phyloP scores from a whole-genome alignment of 2,888 invertebrate genomes.

The Lithosia quadra region DNA sequence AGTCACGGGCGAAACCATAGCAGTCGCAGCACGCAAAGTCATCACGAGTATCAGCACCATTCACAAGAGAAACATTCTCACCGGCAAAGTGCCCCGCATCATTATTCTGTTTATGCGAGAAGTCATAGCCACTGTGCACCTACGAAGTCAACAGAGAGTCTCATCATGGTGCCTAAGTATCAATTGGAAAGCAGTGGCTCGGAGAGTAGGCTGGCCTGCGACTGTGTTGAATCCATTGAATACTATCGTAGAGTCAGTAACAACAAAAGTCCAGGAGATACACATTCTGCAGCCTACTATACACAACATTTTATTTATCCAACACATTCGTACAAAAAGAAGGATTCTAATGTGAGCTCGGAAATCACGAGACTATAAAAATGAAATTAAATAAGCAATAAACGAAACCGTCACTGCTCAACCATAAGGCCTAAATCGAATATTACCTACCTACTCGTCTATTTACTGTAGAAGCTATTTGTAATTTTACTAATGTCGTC shows the following conservation, averaged over 20 bases:
- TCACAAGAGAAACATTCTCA: conserved; percentile 78
- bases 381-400: conserved; percentile 41
- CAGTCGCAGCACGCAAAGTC: conserved; percentile 87
- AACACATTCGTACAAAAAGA: conserved; percentile 81
- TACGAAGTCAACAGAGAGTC: conserved; percentile 94
- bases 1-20: conserved; percentile 86
- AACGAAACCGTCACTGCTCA: conserved; percentile 58
- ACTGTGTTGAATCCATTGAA: conserved; percentile 87
- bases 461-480: conserved; percentile 38
- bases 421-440: conserved; percentile 51
- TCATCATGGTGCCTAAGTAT: conserved; percentile 90
- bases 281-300: conserved; percentile 73
- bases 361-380: conserved; percentile 89
- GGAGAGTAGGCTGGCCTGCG: conserved; percentile 91
- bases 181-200: conserved; percentile 87
- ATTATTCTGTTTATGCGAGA: conserved; percentile 80
- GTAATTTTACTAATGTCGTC: conserved; percentile 42
- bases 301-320: conserved; percentile 83
- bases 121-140: conserved; percentile 87
- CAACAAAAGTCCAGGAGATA: conserved; percentile 71
- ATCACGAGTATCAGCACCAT: conserved; percentile 81
- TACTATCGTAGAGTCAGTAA: conserved; percentile 74
- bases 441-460: conserved; percentile 21
- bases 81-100: conserved; percentile 79
- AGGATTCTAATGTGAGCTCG: conserved; percentile 88